Conservation (phyloP, 2,113 vertebrate species). For the Grus americana region DNA sequence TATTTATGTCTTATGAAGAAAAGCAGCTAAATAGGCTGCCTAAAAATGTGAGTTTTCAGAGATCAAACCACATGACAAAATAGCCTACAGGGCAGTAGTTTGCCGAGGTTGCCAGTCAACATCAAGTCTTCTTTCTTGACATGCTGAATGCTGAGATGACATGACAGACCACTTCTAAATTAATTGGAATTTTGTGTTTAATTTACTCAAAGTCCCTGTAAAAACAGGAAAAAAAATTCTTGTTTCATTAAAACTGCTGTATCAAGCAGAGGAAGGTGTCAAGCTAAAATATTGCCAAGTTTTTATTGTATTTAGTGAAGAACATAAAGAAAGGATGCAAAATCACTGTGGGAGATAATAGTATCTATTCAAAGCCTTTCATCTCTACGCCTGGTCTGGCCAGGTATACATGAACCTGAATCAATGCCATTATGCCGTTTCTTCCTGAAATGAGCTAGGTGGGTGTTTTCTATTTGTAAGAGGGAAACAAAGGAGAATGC, state of each 20-base stretch:
- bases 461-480: neutral
- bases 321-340: neutral
- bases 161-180: neutral
- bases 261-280: neutral
- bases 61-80: neutral
- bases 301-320: neutral
- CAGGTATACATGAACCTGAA: neutral
- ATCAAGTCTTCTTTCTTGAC: neutral
- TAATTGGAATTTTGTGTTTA: neutral
- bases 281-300: neutral
- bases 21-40: neutral
- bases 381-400: neutral
- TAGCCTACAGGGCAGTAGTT: neutral
- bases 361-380: neutral
- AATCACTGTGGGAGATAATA: neutral
- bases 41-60: neutral
- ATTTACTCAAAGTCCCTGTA: neutral
- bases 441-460: neutral
- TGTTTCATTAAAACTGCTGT: neutral
- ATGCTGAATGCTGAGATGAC: neutral
- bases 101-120: neutral
- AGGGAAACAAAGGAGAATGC: neutral
- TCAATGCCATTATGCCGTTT: neutral
- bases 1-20: neutral
- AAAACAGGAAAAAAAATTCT: neutral